Evolutionary conservation across 2,113 vertebrate species (phyloP).

Genomic region (Motacilla tschutschensis): DNA sequence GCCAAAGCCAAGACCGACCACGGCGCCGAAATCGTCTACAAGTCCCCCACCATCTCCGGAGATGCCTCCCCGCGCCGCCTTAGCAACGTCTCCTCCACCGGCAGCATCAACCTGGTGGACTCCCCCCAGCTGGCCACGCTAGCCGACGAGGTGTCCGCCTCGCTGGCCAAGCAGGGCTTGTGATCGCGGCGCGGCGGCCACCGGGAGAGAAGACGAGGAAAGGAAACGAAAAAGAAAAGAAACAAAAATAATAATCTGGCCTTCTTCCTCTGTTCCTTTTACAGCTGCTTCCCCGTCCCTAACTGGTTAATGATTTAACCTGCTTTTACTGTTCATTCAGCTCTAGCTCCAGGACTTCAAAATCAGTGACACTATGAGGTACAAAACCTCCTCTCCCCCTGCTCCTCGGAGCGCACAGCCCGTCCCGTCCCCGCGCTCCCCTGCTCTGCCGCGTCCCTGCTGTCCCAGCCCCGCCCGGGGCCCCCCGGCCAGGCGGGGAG

Average conservation of each 20-base stretch:
- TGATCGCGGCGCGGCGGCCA: conserved; percentile 73
- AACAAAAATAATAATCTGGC: conserved; percentile 72
- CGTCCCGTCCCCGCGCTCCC: not conserved
- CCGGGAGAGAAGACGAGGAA: conserved; percentile 39
- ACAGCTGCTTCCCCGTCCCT: conserved; percentile 69
- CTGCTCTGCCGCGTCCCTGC: not conserved
- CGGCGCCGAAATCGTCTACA: conserved; percentile 92
- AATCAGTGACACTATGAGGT: conserved; percentile 66
- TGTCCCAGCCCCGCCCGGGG: not conserved
- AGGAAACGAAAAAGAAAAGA: conserved; percentile 29
- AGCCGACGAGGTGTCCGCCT: conserved; percentile 95
- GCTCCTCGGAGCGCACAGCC: conserved; percentile 49
- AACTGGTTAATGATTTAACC: conserved; percentile 59
- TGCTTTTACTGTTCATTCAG: conserved; percentile 67
- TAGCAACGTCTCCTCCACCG: conserved; percentile 95
- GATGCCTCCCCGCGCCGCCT: conserved; percentile 91
- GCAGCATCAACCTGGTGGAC: conserved; percentile 95
- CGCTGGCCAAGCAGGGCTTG: conserved; percentile 97
- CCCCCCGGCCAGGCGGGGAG: not conserved
- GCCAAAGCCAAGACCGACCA: conserved; percentile 98
- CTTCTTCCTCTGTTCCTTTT: conserved; percentile 78
- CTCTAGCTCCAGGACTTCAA: conserved; percentile 71
- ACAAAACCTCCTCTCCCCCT: conserved; percentile 62
- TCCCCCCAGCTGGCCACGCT: conserved; percentile 94
- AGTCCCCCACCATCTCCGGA: conserved; percentile 82